Percentiles rank a stretch among this genome's conserved stretches.
These are phyloP conservation scores for Acanthosoma haemorrhoidale DNA, from an alignment of 2,888 invertebrate species.

Conservation along the genomic window DNA sequence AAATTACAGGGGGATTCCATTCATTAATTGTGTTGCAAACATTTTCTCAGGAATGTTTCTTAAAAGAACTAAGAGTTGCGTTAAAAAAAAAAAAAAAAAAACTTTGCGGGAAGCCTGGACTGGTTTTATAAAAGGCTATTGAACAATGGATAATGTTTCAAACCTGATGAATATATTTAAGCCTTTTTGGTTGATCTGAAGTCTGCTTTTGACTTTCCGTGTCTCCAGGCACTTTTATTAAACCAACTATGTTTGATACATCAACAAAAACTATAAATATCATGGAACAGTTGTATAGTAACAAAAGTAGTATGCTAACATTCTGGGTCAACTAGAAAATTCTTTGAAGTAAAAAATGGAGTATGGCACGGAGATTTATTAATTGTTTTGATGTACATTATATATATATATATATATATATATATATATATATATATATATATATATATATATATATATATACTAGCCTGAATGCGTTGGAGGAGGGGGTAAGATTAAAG, in stretches of 20 bases:
- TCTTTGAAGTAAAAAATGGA: background rate
- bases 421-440: too few species aligned
- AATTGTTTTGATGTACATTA: background rate
- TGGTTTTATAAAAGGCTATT: conserved; percentile 16
- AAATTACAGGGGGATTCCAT: conserved; percentile 1
- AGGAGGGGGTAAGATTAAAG: background rate
- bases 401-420: too few species aligned
- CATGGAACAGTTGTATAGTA: background rate
- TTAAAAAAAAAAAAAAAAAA: background rate
- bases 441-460: too few species aligned
- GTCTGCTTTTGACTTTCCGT: background rate
- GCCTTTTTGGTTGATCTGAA: conserved; percentile 2
- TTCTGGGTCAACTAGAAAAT: background rate
- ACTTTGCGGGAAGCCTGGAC: background rate
- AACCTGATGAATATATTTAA: background rate
- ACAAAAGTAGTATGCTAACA: background rate
- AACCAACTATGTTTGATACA: background rate
- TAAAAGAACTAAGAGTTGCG: background rate
- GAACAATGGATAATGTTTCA: background rate
- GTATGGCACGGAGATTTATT: background rate
- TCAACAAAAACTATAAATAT: too few species aligned
- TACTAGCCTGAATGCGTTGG: background rate
- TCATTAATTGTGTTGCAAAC: background rate
- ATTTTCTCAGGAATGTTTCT: background rate
- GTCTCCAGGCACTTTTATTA: background rate